These are phyloP conservation scores for Mustela erminea DNA, from an alignment of 2,797 vertebrate species.

Conservation along the genomic window DNA sequence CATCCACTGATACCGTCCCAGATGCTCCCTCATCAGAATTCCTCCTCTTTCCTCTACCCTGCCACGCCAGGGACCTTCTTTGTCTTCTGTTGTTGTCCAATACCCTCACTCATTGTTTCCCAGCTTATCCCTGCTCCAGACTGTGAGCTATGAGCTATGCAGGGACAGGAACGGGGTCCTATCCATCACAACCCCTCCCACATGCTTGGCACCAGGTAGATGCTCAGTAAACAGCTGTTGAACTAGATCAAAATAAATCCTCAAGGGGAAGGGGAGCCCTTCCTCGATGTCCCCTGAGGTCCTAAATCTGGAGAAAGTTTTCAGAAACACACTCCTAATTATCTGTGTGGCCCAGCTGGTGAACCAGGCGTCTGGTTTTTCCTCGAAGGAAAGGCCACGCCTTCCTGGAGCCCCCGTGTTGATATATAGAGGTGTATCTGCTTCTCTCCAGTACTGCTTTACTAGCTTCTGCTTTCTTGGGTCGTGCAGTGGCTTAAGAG, in stretches of 20 bases:
- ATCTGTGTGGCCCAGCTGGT: not conserved
- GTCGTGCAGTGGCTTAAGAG: slow-evolving; percentile 75
- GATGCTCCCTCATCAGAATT: not conserved
- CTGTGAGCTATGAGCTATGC: not conserved
- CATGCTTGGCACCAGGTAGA: not conserved
- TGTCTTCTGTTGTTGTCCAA: not conserved
- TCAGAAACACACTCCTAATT: not conserved
- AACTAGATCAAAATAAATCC: not conserved
- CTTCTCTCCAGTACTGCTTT: not conserved
- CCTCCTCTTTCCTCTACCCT: not conserved
- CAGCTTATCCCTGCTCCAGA: not conserved
- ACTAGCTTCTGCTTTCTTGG: slow-evolving; percentile 69
- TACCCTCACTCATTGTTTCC: not conserved
- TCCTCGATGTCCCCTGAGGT: not conserved
- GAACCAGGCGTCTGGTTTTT: accelerated
- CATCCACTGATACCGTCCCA: accelerated
- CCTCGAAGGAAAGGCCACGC: accelerated
- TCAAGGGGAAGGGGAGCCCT: not conserved
- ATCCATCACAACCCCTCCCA: too few species aligned
- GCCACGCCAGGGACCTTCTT: accelerated
- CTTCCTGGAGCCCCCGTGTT: not conserved
- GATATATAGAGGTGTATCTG: accelerated
- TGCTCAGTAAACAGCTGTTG: not conserved
- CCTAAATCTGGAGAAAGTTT: not conserved
- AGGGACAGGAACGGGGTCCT: not conserved